Percentiles rank a stretch among this genome's conserved stretches.
Conservation (phyloP, 2,888 invertebrate species). For the Mythimna loreyi region DNA sequence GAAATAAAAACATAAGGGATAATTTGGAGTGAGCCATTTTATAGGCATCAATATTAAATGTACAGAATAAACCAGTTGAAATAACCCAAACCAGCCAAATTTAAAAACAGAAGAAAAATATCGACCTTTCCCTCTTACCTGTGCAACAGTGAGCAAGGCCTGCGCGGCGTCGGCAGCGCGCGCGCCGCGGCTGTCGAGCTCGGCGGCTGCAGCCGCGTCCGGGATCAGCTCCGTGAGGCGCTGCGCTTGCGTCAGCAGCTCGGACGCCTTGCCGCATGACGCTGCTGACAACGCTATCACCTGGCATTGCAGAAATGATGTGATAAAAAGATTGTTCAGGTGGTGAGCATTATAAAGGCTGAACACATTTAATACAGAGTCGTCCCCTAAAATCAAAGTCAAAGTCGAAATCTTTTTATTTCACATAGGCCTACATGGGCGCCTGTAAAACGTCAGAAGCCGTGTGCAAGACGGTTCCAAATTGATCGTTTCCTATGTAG, state of each 20-base stretch:
- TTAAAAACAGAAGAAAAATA: too few species aligned
- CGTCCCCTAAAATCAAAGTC: too few species aligned
- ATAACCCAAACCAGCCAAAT: too few species aligned
- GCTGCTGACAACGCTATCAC: slow-evolving; percentile 66
- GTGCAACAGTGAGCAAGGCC: slow-evolving; percentile 64
- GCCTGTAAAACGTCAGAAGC: too few species aligned
- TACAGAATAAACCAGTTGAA: too few species aligned
- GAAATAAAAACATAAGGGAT: too few species aligned
- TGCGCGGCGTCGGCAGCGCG: slow-evolving; percentile 68
- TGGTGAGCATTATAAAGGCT: not conserved
- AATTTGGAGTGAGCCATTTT: too few species aligned
- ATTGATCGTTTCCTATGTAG: too few species aligned
- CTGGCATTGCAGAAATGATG: slow-evolving; percentile 14
- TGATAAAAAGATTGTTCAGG: not conserved
- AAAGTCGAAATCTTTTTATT: too few species aligned
- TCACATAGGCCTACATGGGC: too few species aligned
- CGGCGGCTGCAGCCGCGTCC: slow-evolving; percentile 39
- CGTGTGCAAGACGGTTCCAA: too few species aligned
- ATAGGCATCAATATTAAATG: too few species aligned
- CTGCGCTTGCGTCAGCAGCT: slow-evolving; percentile 69
- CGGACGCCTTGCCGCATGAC: slow-evolving; percentile 70
- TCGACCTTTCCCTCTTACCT: slow-evolving; percentile 40
- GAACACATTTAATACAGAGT: not conserved
- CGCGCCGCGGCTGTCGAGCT: slow-evolving; percentile 66
- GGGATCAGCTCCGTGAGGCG: slow-evolving; percentile 64